These are phyloP conservation scores for Ia io DNA, from an alignment of 2,113 vertebrate species.

Conservation along the genomic window DNA sequence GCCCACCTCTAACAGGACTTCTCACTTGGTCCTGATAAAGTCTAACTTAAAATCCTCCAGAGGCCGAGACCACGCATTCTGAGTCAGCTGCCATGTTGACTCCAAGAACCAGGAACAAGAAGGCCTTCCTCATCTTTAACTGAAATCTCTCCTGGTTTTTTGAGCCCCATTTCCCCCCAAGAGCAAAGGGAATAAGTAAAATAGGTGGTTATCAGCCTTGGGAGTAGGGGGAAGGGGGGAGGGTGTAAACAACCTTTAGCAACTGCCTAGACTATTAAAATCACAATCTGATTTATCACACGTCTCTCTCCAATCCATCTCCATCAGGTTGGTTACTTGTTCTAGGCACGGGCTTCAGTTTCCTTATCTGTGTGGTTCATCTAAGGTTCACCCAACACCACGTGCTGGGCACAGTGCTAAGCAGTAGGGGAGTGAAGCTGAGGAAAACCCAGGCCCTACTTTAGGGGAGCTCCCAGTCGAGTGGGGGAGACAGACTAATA, in stretches of 20 bases:
- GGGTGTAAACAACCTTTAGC: neutral
- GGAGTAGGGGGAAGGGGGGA: accelerated
- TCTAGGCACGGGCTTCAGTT: neutral
- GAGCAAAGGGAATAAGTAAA: neutral
- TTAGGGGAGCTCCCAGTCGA: neutral
- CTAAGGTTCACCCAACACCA: neutral
- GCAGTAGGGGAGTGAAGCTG: neutral
- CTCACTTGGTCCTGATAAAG: neutral
- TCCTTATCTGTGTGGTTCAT: neutral
- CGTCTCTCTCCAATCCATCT: neutral
- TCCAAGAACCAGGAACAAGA: neutral
- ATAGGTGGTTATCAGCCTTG: neutral
- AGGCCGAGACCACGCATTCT: neutral
- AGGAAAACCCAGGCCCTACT: neutral
- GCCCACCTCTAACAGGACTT: neutral
- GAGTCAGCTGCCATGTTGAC: neutral
- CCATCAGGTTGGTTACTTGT: neutral
- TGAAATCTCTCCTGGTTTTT: neutral
- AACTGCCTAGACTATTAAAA: neutral
- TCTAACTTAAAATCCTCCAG: neutral
- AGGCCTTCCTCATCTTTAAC: neutral
- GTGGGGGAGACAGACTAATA: neutral
- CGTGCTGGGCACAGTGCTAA: neutral
- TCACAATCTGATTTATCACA: neutral
- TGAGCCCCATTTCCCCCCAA: constrained; percentile 10